Base-by-base conservation (phyloP, 2,888 invertebrate genomes). In the Lysandra coridon region DNA sequence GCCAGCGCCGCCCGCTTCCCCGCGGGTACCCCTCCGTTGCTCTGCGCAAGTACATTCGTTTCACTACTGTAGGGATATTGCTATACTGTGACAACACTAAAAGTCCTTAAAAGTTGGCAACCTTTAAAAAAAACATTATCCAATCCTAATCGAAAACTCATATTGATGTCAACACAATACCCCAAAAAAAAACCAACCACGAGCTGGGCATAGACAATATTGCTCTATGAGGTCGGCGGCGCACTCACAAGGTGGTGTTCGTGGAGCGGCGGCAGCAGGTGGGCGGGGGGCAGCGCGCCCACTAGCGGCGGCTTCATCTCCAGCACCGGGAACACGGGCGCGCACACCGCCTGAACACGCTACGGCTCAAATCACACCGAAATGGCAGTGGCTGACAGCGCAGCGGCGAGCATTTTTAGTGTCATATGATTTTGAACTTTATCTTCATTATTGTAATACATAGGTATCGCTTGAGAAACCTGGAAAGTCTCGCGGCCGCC, bases 211-310 rank as follows among this genome's bases (percentile, higher is more conserved):
- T 69, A 69, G 69, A 69, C 69, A 69, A 33, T 33, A 5, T 14
- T 5, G 82, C 85, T 88, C 87, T 87, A 86, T 87, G 88, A 88
- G 87, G 88, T 84, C 80, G 82, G 82, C 86, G 81, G 88, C 78
- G 79, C 79, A 85, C 95, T 95, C 95, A 95, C 95, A 87, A 93
- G 95, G 95, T 96, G 96, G 95, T 95, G 96, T 87, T 95, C 96
- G 95, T 95, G 96, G 89, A 95, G 95, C 95, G 95, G 94, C 95
- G 93, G 95, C 95, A 95, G 93, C 93, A 94, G 90, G 87, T 95
- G 94, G 87, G 90, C 93, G 86, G 94, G 94, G 84, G 95, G 94
- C 89, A 94, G 90, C 83, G 94, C 94, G 88, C 91, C 93, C 88
- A 91, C 93, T 77, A 94, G 92, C 83, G 95, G 94, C 87, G 94